Percentiles rank a stretch among this genome's conserved stretches.
These are phyloP conservation scores for Caenorhabditis tropicalis DNA, from an alignment of 1,140 invertebrate species.

Conservation along the genomic window DNA sequence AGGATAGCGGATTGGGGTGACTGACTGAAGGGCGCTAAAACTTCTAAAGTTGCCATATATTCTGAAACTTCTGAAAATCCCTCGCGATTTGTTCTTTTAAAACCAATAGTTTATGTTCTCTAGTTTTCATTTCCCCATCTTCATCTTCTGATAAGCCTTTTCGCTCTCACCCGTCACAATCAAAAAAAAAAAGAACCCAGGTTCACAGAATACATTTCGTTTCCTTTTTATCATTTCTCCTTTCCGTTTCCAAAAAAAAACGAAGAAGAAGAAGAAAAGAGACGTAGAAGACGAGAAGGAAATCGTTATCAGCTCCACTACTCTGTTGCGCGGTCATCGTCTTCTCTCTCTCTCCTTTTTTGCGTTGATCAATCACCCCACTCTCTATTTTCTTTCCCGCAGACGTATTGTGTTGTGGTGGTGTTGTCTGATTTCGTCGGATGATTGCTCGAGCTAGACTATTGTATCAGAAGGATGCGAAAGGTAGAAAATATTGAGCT, in stretches of 20 bases:
- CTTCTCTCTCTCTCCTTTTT: neutral
- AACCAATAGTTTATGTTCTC: too few species aligned
- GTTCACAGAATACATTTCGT: neutral
- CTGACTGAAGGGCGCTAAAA: too few species aligned
- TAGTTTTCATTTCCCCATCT: neutral
- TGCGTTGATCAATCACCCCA: constrained; percentile 7
- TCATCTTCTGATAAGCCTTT: neutral
- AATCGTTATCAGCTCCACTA: constrained; percentile 29
- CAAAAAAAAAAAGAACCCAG: neutral
- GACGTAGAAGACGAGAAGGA: neutral
- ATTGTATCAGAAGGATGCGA: too few species aligned
- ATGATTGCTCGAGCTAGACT: neutral
- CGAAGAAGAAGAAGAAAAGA: neutral
- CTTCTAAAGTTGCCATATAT: too few species aligned
- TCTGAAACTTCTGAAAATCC: too few species aligned
- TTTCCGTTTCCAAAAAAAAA: neutral
- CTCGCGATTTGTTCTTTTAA: too few species aligned
- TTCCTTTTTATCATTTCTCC: neutral
- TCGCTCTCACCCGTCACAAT: neutral
- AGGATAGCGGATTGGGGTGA: too few species aligned
- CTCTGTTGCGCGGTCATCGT: constrained; percentile 20
- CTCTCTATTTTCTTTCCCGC: neutral
- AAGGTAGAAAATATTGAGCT: too few species aligned
- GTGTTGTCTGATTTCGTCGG: neutral
- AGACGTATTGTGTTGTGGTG: neutral